phyloP scores from a whole-genome alignment of 2,888 invertebrate genomes.

The Cinara cedri region DNA sequence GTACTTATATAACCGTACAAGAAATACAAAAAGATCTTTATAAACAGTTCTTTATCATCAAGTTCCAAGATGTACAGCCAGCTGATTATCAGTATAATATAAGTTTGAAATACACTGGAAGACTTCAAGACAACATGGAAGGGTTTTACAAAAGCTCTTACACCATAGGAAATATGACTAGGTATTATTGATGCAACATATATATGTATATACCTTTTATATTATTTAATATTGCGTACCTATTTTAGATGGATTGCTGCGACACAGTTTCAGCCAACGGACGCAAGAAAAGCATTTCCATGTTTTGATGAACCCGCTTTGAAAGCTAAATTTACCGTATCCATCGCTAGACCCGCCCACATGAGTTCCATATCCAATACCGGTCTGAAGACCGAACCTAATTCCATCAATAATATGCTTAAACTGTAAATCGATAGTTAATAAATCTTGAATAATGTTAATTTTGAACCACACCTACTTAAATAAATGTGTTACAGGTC shows the following conservation, averaged over 20 bases:
- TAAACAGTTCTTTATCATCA: slow-evolving; percentile 71
- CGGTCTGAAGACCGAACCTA: slow-evolving; percentile 62
- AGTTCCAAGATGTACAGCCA: slow-evolving; percentile 65
- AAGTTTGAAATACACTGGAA: slow-evolving; percentile 69
- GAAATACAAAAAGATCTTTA: slow-evolving; percentile 66
- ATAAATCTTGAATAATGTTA: background rate
- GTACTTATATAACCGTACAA: slow-evolving; percentile 68
- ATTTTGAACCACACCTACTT: background rate
- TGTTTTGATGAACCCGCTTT: slow-evolving; percentile 90
- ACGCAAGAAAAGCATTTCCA: slow-evolving; percentile 86
- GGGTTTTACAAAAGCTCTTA: slow-evolving; percentile 77
- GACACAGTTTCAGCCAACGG: slow-evolving; percentile 83
- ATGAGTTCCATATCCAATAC: slow-evolving; percentile 78
- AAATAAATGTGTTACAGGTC: slow-evolving; percentile 58
- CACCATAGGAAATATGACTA: slow-evolving; percentile 66
- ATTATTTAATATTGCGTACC: background rate
- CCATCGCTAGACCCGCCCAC: slow-evolving; percentile 70
- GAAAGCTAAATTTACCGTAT: slow-evolving; percentile 81
- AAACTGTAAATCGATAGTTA: slow-evolving; percentile 28
- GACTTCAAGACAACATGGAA: slow-evolving; percentile 70
- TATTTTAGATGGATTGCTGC: slow-evolving; percentile 72
- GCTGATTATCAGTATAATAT: slow-evolving; percentile 67
- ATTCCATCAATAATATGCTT: slow-evolving; percentile 10
- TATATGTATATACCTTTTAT: too few relatives aligned
- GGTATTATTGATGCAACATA: slow-evolving; percentile 61